phyloP scores from a whole-genome alignment of 2,797 vertebrate genomes.

The Eleutherodactylus coqui region DNA sequence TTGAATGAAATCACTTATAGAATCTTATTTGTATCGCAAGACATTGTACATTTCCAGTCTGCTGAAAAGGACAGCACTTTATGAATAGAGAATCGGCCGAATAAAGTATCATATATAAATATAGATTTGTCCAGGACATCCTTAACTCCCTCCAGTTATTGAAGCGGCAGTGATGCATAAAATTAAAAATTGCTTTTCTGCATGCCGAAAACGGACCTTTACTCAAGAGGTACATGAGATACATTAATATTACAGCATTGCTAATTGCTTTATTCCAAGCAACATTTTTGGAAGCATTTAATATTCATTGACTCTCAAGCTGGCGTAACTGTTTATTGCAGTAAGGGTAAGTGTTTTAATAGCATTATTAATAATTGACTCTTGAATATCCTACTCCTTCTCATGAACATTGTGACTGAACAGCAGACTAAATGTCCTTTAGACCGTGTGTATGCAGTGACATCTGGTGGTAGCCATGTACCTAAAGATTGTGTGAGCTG shows the following conservation, averaged over 20 bases:
- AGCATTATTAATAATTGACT: conserved; percentile 41
- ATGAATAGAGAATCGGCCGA: conserved; percentile 8
- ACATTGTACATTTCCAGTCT: conserved; percentile 42
- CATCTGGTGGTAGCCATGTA: conserved; percentile 37
- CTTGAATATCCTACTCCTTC: neutral
- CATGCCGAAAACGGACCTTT: neutral
- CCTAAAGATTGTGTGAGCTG: neutral
- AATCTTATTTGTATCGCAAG: conserved; percentile 54
- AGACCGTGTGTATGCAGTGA: conserved; percentile 5
- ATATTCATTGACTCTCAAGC: neutral
- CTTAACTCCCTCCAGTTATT: neutral
- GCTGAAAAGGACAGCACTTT: neutral
- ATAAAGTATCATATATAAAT: neutral
- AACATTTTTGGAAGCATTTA: conserved; percentile 12
- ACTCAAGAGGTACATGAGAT: neutral
- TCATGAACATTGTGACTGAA: neutral
- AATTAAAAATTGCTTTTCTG: neutral
- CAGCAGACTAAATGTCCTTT: neutral
- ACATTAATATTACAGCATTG: neutral
- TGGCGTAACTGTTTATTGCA: neutral
- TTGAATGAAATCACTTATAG: conserved; percentile 55
- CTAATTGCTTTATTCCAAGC: neutral
- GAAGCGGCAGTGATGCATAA: neutral
- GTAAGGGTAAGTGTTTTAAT: conserved; percentile 33
- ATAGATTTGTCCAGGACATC: neutral